A percentile compares a stretch with the other conserved stretches of the same genome.
Evolutionary conservation across 2,797 vertebrate genomes (phyloP).

Genomic region (Eulemur rubriventer): DNA sequence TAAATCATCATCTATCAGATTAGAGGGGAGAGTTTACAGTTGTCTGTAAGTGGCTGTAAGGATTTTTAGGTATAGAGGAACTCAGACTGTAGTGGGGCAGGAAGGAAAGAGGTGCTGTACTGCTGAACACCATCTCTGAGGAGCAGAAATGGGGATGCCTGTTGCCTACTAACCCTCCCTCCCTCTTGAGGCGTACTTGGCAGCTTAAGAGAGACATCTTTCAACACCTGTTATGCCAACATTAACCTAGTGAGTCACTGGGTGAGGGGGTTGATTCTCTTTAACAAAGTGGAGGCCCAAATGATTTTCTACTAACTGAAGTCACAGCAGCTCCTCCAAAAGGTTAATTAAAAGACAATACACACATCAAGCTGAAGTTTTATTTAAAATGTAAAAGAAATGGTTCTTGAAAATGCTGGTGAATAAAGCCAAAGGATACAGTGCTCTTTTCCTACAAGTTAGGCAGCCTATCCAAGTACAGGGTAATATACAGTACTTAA

Average conservation of each 20-base stretch:
- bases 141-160: not conserved
- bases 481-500: conserved; percentile 44
- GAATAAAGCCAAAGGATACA: not conserved
- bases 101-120: not conserved
- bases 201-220: not conserved
- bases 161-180: not conserved
- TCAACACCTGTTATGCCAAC: not conserved
- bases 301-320: not conserved
- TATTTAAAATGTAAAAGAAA: conserved; percentile 73
- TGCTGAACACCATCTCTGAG: not conserved
- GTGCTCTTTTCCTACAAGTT: conserved; percentile 26
- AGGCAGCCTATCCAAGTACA: not conserved
- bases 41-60: not conserved
- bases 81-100: not conserved
- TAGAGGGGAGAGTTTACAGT: not conserved
- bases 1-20: not conserved
- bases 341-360: conserved; percentile 13
- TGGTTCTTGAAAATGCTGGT: conserved; percentile 57
- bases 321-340: not conserved
- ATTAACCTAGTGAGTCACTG: not conserved
- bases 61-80: not conserved
- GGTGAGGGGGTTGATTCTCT: not conserved
- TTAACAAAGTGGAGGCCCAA: not conserved
- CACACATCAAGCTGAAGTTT: conserved; percentile 53
- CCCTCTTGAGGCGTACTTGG: not conserved